These are phyloP conservation scores for Teleopsis dalmanni DNA, from an alignment of 1,140 invertebrate genomes.

Conservation along the genomic window DNA sequence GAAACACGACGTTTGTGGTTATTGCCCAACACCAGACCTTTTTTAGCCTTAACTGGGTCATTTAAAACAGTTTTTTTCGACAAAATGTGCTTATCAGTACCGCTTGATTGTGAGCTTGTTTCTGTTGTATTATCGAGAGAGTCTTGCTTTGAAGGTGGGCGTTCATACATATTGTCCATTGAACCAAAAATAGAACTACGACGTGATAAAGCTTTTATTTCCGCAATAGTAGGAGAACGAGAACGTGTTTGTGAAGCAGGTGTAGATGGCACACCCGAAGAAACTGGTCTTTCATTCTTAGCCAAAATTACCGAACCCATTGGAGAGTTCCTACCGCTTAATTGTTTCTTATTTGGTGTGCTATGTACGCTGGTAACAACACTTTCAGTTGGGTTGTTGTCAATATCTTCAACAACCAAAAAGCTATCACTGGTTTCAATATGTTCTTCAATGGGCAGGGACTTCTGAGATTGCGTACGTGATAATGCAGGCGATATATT, in stretches of 20 bases:
- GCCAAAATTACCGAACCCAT: no score
- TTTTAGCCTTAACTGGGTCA: conserved; percentile 36
- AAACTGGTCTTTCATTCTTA: no score
- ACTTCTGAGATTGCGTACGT: conserved; percentile 32
- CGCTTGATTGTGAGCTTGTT: conserved; percentile 21
- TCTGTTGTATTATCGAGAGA: conserved; percentile 22
- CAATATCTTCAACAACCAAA: conserved; percentile 25
- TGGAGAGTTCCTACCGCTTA: not conserved
- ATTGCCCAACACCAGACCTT: conserved; percentile 24
- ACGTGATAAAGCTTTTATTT: conserved; percentile 18
- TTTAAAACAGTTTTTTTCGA: conserved; percentile 24
- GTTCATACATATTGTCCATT: conserved; percentile 24
- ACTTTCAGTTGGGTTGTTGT: not conserved
- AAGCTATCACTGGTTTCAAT: conserved; percentile 35
- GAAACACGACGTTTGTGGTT: conserved; percentile 31
- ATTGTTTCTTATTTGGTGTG: not conserved
- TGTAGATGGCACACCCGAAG: no score
- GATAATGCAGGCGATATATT: conserved; percentile 34
- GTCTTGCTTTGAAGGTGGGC: conserved; percentile 27
- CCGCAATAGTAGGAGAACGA: conserved; percentile 12
- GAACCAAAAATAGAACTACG: conserved; percentile 23
- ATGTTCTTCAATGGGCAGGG: conserved; percentile 33
- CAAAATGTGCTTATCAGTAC: conserved; percentile 11
- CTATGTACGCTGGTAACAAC: not conserved
- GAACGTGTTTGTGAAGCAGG: not conserved